These are phyloP conservation scores for Tortrix viridana DNA, from an alignment of 2,888 invertebrate species.

Conservation along the genomic window DNA sequence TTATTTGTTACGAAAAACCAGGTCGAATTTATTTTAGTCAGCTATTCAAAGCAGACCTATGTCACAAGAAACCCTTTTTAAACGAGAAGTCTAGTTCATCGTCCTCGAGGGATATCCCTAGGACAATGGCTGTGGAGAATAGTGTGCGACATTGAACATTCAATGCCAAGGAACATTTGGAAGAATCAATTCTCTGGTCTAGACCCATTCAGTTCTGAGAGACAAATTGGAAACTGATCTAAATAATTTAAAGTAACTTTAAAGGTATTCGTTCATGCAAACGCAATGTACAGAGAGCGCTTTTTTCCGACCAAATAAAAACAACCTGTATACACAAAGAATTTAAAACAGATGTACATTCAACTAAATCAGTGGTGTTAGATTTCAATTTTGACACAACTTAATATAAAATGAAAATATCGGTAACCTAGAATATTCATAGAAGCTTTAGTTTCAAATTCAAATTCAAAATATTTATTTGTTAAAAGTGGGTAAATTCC, in stretches of 20 bases:
- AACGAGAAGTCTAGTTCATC: constrained; percentile 1
- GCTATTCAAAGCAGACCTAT: constrained; percentile 4
- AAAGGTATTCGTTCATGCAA: too few relatives aligned
- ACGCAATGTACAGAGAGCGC: not conserved
- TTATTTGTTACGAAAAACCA: not conserved
- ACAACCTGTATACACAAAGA: too few relatives aligned
- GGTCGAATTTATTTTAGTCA: not conserved
- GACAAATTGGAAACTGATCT: constrained; percentile 6
- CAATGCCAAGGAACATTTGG: constrained; percentile 2
- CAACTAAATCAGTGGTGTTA: too few relatives aligned
- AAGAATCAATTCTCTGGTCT: constrained; percentile 3
- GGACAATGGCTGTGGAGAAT: not conserved
- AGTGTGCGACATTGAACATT: constrained; percentile 3
- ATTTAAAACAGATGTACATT: too few relatives aligned
- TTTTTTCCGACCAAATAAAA: not conserved
- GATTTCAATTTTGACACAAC: too few relatives aligned
- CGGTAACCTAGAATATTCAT: too few relatives aligned
- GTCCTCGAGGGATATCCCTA: not conserved
- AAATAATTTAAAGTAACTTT: not conserved
- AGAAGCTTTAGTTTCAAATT: too few relatives aligned
- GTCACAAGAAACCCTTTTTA: constrained; percentile 3
- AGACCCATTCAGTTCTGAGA: constrained; percentile 2
- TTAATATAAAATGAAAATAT: too few relatives aligned
- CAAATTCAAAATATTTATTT: too few relatives aligned
- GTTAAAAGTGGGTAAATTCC: too few relatives aligned